Conservation (phyloP, 2,113 vertebrate species). For the Salminus brasiliensis region DNA sequence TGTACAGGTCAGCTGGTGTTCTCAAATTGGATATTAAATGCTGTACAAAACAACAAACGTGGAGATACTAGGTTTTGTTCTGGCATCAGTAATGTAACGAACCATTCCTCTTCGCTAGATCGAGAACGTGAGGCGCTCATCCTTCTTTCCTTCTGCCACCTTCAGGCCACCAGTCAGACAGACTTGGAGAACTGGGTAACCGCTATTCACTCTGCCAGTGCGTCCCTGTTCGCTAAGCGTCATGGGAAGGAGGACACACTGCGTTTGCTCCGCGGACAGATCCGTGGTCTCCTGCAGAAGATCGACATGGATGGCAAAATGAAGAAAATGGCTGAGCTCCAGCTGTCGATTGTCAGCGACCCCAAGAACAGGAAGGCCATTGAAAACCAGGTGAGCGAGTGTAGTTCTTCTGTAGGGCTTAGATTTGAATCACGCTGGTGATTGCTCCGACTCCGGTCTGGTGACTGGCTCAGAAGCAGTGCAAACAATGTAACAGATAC, state of each 20-base stretch:
- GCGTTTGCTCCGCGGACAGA: slow-evolving; percentile 86
- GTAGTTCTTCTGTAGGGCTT: neutral
- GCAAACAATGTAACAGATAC: too few relatives aligned
- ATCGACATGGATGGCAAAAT: slow-evolving; percentile 98
- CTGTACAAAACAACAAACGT: too few relatives aligned
- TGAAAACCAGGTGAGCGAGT: slow-evolving; percentile 87
- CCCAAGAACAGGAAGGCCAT: slow-evolving; percentile 96
- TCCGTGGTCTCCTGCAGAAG: slow-evolving; percentile 89
- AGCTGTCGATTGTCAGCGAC: slow-evolving; percentile 88
- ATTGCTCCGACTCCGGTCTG: neutral
- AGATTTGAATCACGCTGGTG: neutral
- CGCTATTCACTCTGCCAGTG: slow-evolving; percentile 93
- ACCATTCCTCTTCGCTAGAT: too few relatives aligned
- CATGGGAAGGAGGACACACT: slow-evolving; percentile 94
- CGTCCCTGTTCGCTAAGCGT: slow-evolving; percentile 92
- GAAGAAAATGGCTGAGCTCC: slow-evolving; percentile 97
- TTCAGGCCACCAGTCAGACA: slow-evolving; percentile 92
- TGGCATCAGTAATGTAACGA: too few relatives aligned
- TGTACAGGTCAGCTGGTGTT: too few relatives aligned
- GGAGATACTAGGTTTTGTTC: too few relatives aligned
- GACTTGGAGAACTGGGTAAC: slow-evolving; percentile 98
- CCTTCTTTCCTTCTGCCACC: neutral
- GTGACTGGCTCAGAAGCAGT: neutral
- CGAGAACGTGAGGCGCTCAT: too few relatives aligned
- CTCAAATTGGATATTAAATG: too few relatives aligned